Evolutionary conservation across 2,113 vertebrate genomes (phyloP), one percentile per base, ranked within the genome.

Genomic region (Calyptommatus sinebrachiatus): DNA sequence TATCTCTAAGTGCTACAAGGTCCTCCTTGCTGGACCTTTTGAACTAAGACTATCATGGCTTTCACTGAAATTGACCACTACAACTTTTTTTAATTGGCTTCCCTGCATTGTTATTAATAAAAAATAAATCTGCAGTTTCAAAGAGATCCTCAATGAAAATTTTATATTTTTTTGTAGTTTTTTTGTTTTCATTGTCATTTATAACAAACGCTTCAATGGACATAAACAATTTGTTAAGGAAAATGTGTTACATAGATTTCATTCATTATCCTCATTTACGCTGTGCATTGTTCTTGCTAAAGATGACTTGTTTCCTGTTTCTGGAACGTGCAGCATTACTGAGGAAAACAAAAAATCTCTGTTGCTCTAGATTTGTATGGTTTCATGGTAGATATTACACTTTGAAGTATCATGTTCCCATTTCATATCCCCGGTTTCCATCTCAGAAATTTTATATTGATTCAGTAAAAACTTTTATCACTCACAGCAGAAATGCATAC

Each of bases 31-130:
- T 41, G 35, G 35, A 41, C 5, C 5, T 41, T 41, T 5, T 41
- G 35, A 41, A 41, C 35, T 41, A 41, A 41, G 5, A 41, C 35
- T 41, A 41, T 4, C 35, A 41, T 5, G 5, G 35, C 35, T 41
- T 41, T 41, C 35, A 4, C 35, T 41, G 35, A 41, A 41, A 41
- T n/a, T n/a, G n/a, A n/a, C n/a, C n/a, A n/a, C 35, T 41, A 41
- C 35, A 41, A 41, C 35, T 41, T 41, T 41, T 76, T 81, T 50
- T 46, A 74, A 62, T 83, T 79, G 77, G 3, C 1, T 66, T 82
- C 73, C 77, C 18, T 67, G 68, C 7, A 46, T 60, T 29, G 8
- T 72, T 73, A 66, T 73, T 20, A 65, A 28, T 76, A 28, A 11
- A 2, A 62, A 41, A n/a, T 63, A 82, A 63, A 12, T 14, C 4